Evolutionary conservation across 2,888 invertebrate species (phyloP).

Genomic region (Gibbula magus): DNA sequence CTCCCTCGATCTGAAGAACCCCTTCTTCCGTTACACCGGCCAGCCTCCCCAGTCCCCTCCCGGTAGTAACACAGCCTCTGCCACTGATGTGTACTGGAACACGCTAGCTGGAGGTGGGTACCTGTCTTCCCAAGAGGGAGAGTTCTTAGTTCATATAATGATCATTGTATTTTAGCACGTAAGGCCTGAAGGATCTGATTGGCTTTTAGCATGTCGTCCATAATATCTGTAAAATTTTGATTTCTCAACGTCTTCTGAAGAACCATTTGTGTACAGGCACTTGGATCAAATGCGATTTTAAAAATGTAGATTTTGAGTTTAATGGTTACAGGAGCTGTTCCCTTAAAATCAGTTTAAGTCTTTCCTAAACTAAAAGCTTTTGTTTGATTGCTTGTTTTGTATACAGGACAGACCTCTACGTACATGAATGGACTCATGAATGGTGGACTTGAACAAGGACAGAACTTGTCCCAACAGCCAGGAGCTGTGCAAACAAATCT

Average conservation of each 20-base stretch:
- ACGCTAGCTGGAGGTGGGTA: constrained; percentile 51
- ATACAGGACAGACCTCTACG: constrained; percentile 25
- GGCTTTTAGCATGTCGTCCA: no score
- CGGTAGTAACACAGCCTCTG: constrained; percentile 91
- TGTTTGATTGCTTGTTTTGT: not conserved
- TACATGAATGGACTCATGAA: constrained; percentile 62
- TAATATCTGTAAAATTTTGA: no score
- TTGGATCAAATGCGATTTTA: no score
- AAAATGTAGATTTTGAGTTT: no score
- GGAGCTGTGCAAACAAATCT: constrained; percentile 66
- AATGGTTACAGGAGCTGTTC: no score
- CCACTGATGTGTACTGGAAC: constrained; percentile 83
- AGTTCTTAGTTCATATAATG: no score
- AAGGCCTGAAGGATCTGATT: no score
- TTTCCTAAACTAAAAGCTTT: not conserved
- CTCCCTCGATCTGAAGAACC: constrained; percentile 97
- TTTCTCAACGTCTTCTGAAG: no score
- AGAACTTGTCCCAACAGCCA: constrained; percentile 48
- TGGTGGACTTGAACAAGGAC: constrained; percentile 49
- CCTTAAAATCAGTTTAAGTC: no score
- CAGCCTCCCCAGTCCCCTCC: constrained; percentile 89
- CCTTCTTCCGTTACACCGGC: constrained; percentile 87
- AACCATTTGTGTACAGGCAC: no score
- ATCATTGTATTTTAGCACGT: no score
- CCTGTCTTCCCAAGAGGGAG: no score